Base-by-base conservation (phyloP, 2,797 vertebrate species). In the Thalassophryne amazonica region DNA sequence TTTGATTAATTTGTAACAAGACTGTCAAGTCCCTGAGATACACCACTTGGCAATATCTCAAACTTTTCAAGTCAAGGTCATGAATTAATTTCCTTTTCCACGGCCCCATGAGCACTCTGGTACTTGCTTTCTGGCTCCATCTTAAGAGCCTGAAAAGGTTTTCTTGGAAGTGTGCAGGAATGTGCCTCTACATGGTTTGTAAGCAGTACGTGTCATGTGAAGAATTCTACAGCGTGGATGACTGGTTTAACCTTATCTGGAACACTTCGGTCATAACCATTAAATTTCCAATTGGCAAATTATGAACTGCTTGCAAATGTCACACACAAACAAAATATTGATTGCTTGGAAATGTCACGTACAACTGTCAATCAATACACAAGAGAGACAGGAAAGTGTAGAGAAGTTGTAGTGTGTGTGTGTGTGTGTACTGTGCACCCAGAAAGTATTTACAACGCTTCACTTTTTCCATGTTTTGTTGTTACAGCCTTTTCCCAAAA, bases 261-360 rank as follows among this genome's bases (percentile, higher is more conserved):
- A 39, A 48, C 42, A 36, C 55, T 47, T 12, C 59, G 67, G 75
- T 74, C 74, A 70, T 71, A 81, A 63, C 61, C 59, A 70, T 72
- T 75, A 78, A 63, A 73, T 52, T 49, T 52, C 38, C 38, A 68
- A 63, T 28, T 38, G 56, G 19, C 28, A 64, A 81, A 80, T 83
- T 75, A 78, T 78, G 38, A 80, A 61, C 47, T 67, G 60, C 65
- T 75, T 66, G 67, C 57, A 86, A 84, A 83, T 86, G 80, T 78
- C 81, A 84, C 59, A 59, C 57, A 71, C 77, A 68, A 77, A 75
- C 39, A 60, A 59, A 68, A 36, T 81, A 86, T 86, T 54, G 81
- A 86, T 77, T 59, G 38, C 52, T 46, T 54, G 63, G 52, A 84
- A 86, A 86, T 86, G 81, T 83, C 81, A 83, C 51, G 46, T 43